Evolutionary conservation across 2,888 invertebrate genomes (phyloP).

Genomic region (Tanypteryx hageni): DNA sequence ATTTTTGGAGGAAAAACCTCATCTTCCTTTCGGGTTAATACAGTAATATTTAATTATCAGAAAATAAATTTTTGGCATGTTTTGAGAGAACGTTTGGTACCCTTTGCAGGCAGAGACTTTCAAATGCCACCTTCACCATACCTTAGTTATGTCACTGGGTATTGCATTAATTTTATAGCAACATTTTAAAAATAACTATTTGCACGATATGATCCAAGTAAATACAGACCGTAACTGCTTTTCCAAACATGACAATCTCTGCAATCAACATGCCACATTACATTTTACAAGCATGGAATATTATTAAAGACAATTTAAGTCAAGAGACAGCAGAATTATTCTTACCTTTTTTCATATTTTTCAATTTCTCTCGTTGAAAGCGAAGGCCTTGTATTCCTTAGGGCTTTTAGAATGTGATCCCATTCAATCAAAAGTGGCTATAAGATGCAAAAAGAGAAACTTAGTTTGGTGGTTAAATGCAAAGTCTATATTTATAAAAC

Average conservation of each 20-base stretch:
- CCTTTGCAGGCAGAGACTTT: too few species aligned
- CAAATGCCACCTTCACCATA: too few species aligned
- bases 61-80: too few species aligned
- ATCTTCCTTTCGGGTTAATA: too few species aligned
- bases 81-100: too few species aligned
- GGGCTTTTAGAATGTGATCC: conserved; percentile 82
- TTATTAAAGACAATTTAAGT: neutral
- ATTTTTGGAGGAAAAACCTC: too few species aligned
- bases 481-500: neutral
- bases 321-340: neutral
- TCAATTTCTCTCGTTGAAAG: conserved; percentile 82
- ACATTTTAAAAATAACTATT: neutral
- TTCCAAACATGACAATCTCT: neutral
- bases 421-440: neutral
- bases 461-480: neutral
- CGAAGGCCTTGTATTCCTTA: conserved; percentile 86
- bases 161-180: neutral
- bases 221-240: neutral
- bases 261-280: neutral
- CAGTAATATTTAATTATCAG: too few species aligned
- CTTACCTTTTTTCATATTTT: conserved; percentile 88
- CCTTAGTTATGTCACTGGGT: too few species aligned
- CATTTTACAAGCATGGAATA: neutral
- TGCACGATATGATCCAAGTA: neutral
- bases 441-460: neutral